Conservation (phyloP, 2,113 vertebrate species). For the Crotalus tigris region DNA sequence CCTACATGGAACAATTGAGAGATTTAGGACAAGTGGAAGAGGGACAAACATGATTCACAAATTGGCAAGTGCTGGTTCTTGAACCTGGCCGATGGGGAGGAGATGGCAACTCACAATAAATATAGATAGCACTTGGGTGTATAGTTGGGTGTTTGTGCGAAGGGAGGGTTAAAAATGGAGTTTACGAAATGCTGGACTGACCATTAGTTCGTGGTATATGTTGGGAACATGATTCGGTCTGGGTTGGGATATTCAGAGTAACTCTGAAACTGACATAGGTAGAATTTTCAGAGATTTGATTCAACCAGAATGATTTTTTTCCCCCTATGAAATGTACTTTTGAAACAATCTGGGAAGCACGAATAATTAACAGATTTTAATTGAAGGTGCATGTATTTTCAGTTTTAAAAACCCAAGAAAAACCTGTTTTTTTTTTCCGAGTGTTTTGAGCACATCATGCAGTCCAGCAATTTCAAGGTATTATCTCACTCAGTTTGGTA, state of each 20-base stretch:
- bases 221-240: too few species aligned
- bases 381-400: background rate
- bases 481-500: conserved; percentile 19
- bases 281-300: background rate
- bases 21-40: background rate
- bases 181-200: background rate
- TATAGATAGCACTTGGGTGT: background rate
- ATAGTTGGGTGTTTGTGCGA: background rate
- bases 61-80: background rate
- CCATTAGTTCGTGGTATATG: background rate
- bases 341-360: background rate
- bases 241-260: too few species aligned
- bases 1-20: background rate
- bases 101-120: background rate
- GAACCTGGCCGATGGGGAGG: background rate
- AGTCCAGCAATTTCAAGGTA: background rate
- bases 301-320: background rate
- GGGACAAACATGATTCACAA: background rate
- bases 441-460: background rate
- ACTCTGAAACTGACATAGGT: background rate
- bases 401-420: background rate
- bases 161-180: background rate
- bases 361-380: conserved; percentile 9
- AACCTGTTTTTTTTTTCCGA: background rate
- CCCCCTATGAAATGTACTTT: background rate